Conservation (phyloP, 2,888 invertebrate species). For the Aphodius granarius region DNA sequence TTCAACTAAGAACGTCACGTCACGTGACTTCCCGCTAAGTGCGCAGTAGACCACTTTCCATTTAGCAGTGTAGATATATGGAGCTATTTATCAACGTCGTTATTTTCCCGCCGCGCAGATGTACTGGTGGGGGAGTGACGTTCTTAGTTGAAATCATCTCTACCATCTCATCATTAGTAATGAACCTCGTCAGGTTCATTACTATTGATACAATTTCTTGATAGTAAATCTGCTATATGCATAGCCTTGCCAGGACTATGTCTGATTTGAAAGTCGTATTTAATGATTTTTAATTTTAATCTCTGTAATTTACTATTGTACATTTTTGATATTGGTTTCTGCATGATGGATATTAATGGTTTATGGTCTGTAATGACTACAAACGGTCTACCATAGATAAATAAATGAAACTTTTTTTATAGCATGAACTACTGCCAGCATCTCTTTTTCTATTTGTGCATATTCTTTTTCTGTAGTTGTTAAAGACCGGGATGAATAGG, state of each 20-base stretch:
- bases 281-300: conserved; percentile 12
- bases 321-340: conserved; percentile 11
- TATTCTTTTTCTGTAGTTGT: not conserved
- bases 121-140: too few species aligned
- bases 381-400: too few species aligned
- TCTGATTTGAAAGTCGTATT: conserved; percentile 8
- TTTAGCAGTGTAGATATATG: too few species aligned
- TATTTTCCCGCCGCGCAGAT: too few species aligned
- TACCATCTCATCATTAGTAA: not conserved
- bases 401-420: not conserved
- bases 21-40: too few species aligned
- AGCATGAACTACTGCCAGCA: not conserved
- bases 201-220: not conserved
- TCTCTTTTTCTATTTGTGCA: conserved; percentile 3
- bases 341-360: conserved; percentile 10
- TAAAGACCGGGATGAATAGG: not conserved
- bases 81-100: too few species aligned
- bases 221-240: conserved; percentile 9
- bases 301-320: conserved; percentile 14
- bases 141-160: too few species aligned
- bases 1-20: too few species aligned
- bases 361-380: conserved; percentile 13
- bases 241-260: conserved; percentile 13
- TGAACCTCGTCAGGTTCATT: too few species aligned
- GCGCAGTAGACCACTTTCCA: too few species aligned